Conservation (phyloP, 2,888 invertebrate species). For the Cantharis lateralis region DNA sequence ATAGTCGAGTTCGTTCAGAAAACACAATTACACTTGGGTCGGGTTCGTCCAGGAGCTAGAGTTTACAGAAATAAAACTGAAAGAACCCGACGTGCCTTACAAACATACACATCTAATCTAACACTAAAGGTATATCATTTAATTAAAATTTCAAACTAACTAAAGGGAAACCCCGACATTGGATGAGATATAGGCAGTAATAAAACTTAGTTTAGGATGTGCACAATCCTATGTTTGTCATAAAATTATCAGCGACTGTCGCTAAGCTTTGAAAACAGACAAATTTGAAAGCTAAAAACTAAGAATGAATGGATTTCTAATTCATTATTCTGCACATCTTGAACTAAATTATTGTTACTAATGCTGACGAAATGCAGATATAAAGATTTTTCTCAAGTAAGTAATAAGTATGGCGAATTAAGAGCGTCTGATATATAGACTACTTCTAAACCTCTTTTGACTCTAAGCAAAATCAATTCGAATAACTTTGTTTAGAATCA, state of each 20-base stretch:
- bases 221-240: not conserved
- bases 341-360: not conserved
- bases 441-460: no score
- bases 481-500: no score
- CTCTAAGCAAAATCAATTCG: no score
- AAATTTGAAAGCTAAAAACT: not conserved
- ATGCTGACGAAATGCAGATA: not conserved
- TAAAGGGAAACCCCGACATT: not conserved
- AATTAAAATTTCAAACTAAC: not conserved
- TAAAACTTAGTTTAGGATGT: not conserved
- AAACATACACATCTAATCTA: not conserved
- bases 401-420: not conserved
- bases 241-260: no score
- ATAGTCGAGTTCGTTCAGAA: constrained; percentile 18
- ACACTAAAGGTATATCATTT: not conserved
- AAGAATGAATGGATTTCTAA: not conserved
- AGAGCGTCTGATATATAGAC: no score
- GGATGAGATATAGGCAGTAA: not conserved
- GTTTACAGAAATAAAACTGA: not conserved
- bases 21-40: not conserved
- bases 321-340: not conserved
- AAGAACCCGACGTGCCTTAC: not conserved
- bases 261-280: not conserved
- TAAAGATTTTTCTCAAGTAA: not conserved
- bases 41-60: not conserved